These are phyloP conservation scores for Plusia festucae DNA, from an alignment of 2,888 invertebrate species.

Conservation along the genomic window DNA sequence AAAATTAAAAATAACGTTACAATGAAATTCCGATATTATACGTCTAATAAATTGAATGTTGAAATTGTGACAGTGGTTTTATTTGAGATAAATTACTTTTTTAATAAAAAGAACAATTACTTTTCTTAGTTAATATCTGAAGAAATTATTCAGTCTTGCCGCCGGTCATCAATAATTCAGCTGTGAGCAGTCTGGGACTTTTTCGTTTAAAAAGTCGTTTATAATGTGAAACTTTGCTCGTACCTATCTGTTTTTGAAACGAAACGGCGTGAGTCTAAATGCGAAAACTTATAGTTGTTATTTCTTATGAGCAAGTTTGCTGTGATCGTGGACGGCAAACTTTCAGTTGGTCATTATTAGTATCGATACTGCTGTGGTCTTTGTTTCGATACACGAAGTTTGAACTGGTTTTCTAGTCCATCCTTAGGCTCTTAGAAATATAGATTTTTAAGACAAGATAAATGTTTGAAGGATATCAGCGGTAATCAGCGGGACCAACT, in stretches of 20 bases:
- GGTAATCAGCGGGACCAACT: no score
- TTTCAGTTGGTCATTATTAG: background rate
- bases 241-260: slow-evolving; percentile 33
- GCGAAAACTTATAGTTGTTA: slow-evolving; percentile 2
- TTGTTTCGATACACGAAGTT: background rate
- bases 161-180: slow-evolving; percentile 45
- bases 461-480: no score
- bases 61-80: slow-evolving; percentile 50
- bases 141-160: slow-evolving; percentile 35
- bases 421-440: no score
- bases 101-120: slow-evolving; percentile 18
- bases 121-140: slow-evolving; percentile 28
- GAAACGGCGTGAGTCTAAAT: background rate
- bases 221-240: slow-evolving; percentile 28
- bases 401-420: no score
- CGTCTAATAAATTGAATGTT: slow-evolving; percentile 72
- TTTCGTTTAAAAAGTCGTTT: slow-evolving; percentile 46
- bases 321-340: background rate
- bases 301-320: background rate
- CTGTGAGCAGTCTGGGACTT: slow-evolving; percentile 36
- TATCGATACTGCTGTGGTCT: background rate
- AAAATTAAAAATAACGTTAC: slow-evolving; percentile 53
- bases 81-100: slow-evolving; percentile 9
- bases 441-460: no score
- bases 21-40: slow-evolving; percentile 58